Base-by-base conservation (phyloP, 2,113 vertebrate species). In the Grus americana region DNA sequence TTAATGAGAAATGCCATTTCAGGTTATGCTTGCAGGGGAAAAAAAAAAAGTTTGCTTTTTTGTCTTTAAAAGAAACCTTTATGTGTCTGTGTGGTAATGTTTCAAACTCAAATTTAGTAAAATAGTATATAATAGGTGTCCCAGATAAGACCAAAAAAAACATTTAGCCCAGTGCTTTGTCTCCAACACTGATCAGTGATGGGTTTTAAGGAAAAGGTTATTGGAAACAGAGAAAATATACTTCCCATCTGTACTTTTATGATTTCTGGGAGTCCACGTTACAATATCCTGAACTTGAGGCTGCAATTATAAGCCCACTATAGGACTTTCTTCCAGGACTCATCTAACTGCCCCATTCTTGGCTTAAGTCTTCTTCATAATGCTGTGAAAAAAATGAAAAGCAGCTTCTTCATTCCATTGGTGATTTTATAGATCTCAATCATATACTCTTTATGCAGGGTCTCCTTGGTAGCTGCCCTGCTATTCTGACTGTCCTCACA, bases 391-490 rank as follows among this genome's bases (percentile, higher is more conserved):
- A 66, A 86, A 59, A 27, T 3, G 4, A 63, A 84, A 57, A 62
- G 5, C 16, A 46, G 0, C 2, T 44, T 79, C n/a, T 72, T 79
- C 26, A n/a, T 93, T 90, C 22, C 12, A 13, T 14, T 58, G 17
- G 10, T 80, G 42, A 49, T 66, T 90, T 65, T 47, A 44, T 5
- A 65, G 12, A 47, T 29, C 15, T 67, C n/a, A 67, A 11, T n/a
- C 19, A 23, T 32, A 42, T 19, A 9, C 5, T 72, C 12, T 90
- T 79, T 65, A 38, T 55, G 90, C 79, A 79, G 8, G 10, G 9
- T 70, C 7, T 66, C 19, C 24, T 63, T 55, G 11, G 22, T 36
- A 59, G 15, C 3, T 42, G 3, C 79, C 15, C 13, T 0, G 0
- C 40, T 54, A 3, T 86, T 91, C 47, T 73, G 54, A 44, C 23